Conservation (phyloP, 2,888 invertebrate genomes). For the Alloscopus bannaensis region DNA sequence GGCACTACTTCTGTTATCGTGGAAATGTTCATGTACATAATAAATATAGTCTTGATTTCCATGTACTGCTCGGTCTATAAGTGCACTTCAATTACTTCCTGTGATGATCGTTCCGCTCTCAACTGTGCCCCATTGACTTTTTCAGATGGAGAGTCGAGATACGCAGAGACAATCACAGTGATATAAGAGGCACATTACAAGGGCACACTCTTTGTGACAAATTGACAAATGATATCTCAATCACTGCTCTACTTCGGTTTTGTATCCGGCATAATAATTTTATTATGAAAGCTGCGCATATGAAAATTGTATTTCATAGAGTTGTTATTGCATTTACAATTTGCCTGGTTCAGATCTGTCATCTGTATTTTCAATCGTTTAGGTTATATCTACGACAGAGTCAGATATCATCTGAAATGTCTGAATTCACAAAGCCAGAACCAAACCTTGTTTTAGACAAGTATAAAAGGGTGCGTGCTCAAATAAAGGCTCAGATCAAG, state of each 20-base stretch:
- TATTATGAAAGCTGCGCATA: background rate
- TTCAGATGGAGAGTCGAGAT: background rate
- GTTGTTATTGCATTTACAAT: no score
- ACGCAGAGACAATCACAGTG: background rate
- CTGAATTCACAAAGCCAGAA: no score
- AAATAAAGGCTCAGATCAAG: no score
- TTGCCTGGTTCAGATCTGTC: no score
- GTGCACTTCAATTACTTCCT: background rate
- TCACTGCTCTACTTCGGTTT: background rate
- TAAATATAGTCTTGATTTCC: background rate
- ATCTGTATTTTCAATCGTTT: no score
- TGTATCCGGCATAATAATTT: background rate
- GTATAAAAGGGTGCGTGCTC: no score
- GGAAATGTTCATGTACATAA: background rate
- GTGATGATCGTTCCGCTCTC: background rate
- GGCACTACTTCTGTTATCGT: background rate
- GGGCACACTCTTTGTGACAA: no score
- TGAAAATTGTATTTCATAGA: background rate
- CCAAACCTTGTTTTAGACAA: no score
- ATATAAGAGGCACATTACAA: no score
- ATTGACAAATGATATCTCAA: background rate
- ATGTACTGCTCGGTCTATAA: background rate
- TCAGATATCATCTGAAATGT: no score
- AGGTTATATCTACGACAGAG: no score
- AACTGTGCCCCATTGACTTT: background rate